These are phyloP conservation scores for Phorcus lineatus DNA, from an alignment of 2,888 invertebrate genomes.

Conservation along the genomic window DNA sequence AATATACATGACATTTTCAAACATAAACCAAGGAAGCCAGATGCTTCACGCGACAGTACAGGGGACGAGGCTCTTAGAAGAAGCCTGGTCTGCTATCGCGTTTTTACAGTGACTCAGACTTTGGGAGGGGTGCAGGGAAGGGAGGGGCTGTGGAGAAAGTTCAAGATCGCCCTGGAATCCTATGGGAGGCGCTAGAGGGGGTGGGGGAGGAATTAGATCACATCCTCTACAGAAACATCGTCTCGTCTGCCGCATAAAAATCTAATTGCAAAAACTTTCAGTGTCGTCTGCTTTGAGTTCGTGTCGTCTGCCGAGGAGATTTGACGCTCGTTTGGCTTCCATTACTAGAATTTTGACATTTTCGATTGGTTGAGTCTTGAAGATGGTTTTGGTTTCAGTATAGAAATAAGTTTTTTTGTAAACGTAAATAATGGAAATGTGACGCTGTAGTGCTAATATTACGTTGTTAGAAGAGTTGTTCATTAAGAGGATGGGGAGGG, in stretches of 20 bases:
- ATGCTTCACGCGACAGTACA: not conserved
- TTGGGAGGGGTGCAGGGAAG: not conserved
- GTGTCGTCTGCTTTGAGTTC: not conserved
- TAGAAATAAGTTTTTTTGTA: too few relatives aligned
- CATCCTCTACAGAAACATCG: not conserved
- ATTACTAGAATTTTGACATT: not conserved
- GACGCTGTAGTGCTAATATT: too few relatives aligned
- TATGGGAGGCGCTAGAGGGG: not conserved
- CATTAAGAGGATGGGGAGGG: too few relatives aligned
- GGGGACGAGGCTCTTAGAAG: not conserved
- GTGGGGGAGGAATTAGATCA: conserved; percentile 9
- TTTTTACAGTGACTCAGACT: not conserved
- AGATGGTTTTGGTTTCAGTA: not conserved
- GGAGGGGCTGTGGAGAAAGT: not conserved
- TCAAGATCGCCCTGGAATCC: not conserved
- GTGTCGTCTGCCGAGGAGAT: conserved; percentile 1
- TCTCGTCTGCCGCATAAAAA: conserved; percentile 10
- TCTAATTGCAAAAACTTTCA: conserved; percentile 5
- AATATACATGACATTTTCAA: not conserved
- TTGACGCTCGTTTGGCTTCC: not conserved
- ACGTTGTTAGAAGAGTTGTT: too few relatives aligned
- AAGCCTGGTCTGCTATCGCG: not conserved
- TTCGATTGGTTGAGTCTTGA: not conserved
- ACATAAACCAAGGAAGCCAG: not conserved
- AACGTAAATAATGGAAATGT: too few relatives aligned